Evolutionary conservation across 2,888 invertebrate genomes (phyloP), one percentile per base, ranked within the genome.

Genomic region (Drosophila paranaensis): DNA sequence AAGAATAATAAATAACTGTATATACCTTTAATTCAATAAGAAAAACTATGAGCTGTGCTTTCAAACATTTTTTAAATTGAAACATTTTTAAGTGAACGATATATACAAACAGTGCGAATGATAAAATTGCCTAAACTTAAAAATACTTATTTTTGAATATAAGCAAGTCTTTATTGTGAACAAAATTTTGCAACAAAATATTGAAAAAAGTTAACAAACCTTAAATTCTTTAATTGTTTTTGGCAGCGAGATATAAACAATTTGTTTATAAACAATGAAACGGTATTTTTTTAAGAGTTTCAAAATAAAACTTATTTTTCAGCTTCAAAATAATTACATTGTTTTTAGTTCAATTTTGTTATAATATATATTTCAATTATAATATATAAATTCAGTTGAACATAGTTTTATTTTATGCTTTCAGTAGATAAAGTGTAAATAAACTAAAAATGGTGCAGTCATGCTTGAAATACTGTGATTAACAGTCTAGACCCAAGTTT

Each of bases 401-500:
- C 20, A 16, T n/a, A n/a, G 0, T 30, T 20, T 43, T 13, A 43
- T 45, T 27, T 45, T 2, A 25, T 25, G 14, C 45, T 14, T 45
- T 45, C 25, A 25, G 25, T 45, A 37, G 37, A 37, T 13, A 37
- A 37, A 37, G 11, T 13, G 37, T 37, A 45, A 45, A 25, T 45
- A 14, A 25, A 45, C 25, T 25, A 25, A 14, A 25, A 14, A 4
- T 14, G 14, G 8, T 25, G 14, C 45, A 25, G 30, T n/a, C 30
- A 30, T 16, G 43, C 25, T 45, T 8, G 33, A 33, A 56, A 45
- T 57, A 46, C 57, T 46, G 9, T 33, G 16, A 10, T 30, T 33
- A 2, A 43, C 11, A 37, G 10, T 37, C 40, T 46, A 13, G n/a
- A 2, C 9, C 39, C 16, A 33, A 37, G 25, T 25, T 25, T 11